phyloP scores from a whole-genome alignment of 2,797 vertebrate species.

The Chrosomus eos region DNA sequence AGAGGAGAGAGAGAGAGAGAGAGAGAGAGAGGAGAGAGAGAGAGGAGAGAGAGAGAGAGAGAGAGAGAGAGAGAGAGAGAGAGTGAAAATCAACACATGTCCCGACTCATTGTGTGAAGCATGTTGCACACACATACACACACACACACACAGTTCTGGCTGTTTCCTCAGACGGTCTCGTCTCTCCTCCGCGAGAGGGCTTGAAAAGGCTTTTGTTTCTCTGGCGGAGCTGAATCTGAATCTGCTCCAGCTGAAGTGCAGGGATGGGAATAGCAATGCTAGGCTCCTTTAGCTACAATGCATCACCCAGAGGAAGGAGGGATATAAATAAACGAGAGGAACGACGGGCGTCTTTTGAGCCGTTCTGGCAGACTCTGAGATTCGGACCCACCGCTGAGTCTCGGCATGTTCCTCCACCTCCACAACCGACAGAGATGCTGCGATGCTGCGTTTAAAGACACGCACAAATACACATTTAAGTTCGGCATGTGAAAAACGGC shows the following conservation, averaged over 20 bases:
- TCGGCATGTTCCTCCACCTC: constrained; percentile 44
- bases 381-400: constrained; percentile 62
- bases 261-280: constrained; percentile 45
- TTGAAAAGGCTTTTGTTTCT: constrained; percentile 39
- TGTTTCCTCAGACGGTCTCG: not conserved
- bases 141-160: not conserved
- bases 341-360: constrained; percentile 64
- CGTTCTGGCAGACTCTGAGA: constrained; percentile 54
- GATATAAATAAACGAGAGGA: constrained; percentile 76
- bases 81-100: too few species aligned
- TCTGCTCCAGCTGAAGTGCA: constrained; percentile 41
- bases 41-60: constrained; percentile 7
- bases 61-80: constrained; percentile 33
- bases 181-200: constrained; percentile 17
- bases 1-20: too few species aligned
- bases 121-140: not conserved
- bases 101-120: constrained; percentile 20
- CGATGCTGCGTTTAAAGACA: constrained; percentile 63
- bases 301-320: constrained; percentile 35
- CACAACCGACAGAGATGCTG: constrained; percentile 71
- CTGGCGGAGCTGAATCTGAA: constrained; percentile 15
- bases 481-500: not conserved
- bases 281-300: constrained; percentile 44
- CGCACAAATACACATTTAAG: constrained; percentile 3
- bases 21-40: too few species aligned